Evolutionary conservation across 2,888 invertebrate genomes (phyloP), one percentile per base, ranked within the genome.

Genomic region (Aquatica leii): DNA sequence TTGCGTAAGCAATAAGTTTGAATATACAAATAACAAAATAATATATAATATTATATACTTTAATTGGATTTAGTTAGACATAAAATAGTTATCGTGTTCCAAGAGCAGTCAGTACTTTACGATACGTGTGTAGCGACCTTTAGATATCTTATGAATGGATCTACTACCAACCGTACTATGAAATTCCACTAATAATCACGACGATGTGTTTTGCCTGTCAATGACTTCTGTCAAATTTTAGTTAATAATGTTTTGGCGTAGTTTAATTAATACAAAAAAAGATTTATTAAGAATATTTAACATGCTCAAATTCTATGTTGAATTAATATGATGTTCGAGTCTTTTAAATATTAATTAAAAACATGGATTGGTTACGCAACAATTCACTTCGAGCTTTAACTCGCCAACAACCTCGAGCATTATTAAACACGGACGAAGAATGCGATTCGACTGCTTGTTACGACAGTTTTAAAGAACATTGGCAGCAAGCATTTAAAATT

Each of bases 401-500:
- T 62, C 78, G 78, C 66, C 77, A 75, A 70, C 74, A 72, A 48
- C 59, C 57, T 50, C 67, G 71, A 57, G 62, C 70, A 51, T 56
- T 74, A 52, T 67, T 72, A 53, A 69, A 68, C 59, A 69, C 74
- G 24, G 71, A 72, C 34, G 78, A 77, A 66, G 78, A 79, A 62
- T 81, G 78, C 74, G 94, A 95, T 82, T 93, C 94, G 0, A 90
- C 92, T 56, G 96, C 96, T 5, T 95, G 95, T 81, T 94, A 93
- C 78, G 94, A 93, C 80, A 95, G 95, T 76, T 96, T 96, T 82
- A 91, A 92, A 79, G 93, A 93, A 79, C 97, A 97, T 80, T 97
- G 97, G 95, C 93, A 94, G 76, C 96, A 97, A 80, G 93, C 93
- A 1, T 84, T 88, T 74, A 93, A 94, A 70, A 94, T 96, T 62